Percentiles rank a stretch among this genome's conserved stretches.
These are phyloP conservation scores for Bostrychus sinensis DNA, from an alignment of 2,113 vertebrate genomes.

Conservation along the genomic window DNA sequence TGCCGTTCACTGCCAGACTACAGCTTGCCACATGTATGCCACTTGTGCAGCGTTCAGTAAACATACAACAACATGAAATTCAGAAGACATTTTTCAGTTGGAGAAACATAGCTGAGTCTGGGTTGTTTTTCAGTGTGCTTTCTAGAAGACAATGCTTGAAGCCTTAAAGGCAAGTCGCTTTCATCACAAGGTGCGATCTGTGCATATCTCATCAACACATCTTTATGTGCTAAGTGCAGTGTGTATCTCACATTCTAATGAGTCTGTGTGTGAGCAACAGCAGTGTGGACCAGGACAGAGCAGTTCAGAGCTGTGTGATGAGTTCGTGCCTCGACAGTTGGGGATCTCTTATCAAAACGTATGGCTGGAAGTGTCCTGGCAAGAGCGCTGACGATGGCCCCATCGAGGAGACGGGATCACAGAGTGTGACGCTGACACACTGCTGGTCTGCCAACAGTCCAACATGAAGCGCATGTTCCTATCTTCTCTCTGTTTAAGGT, in stretches of 20 bases:
- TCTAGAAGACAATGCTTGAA: too few relatives aligned
- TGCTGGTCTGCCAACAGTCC: constrained; percentile 46
- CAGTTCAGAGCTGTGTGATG: constrained; percentile 43
- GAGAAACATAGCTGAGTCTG: too few relatives aligned
- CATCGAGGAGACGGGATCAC: constrained; percentile 44
- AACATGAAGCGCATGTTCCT: too few relatives aligned
- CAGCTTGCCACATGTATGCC: too few relatives aligned
- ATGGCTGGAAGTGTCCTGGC: constrained; percentile 56
- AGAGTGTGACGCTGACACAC: constrained; percentile 59
- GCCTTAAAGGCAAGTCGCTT: too few relatives aligned
- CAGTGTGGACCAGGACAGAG: constrained; percentile 9
- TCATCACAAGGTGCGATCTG: too few relatives aligned
- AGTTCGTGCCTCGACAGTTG: constrained; percentile 55
- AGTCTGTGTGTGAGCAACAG: background rate
- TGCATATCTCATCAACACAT: background rate
- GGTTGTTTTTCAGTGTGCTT: too few relatives aligned
- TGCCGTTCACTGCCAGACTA: too few relatives aligned
- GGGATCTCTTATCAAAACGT: constrained; percentile 62
- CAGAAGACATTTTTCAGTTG: too few relatives aligned
- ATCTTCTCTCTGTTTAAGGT: too few relatives aligned
- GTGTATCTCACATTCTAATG: background rate
- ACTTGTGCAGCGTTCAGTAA: too few relatives aligned
- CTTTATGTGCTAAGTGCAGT: background rate
- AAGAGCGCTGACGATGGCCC: constrained; percentile 32
- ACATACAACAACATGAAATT: too few relatives aligned